Percentiles rank a stretch among this genome's conserved stretches.
Conservation (phyloP, 2,797 vertebrate genomes). For the Melopsittacus undulatus region DNA sequence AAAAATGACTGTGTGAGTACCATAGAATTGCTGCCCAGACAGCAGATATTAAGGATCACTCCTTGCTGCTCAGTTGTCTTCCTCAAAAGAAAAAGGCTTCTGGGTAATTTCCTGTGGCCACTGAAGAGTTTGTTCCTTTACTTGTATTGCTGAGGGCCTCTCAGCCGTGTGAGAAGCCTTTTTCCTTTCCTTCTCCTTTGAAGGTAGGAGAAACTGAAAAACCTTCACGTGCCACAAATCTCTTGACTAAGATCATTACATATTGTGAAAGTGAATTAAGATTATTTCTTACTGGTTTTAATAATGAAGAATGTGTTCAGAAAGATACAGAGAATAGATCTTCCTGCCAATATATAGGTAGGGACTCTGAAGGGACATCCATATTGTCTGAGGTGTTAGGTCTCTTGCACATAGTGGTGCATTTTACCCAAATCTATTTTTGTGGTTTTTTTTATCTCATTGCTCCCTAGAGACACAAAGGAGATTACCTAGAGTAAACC, state of each 20-base stretch:
- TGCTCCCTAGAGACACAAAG: not conserved
- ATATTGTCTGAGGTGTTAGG: not conserved
- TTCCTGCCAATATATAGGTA: fast-evolving
- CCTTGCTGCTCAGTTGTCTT: not conserved
- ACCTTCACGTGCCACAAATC: not conserved
- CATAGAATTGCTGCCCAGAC: not conserved
- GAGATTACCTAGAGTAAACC: not conserved
- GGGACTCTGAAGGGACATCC: not conserved
- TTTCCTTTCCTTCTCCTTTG: not conserved
- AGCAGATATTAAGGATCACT: not conserved
- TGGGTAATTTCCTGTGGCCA: not conserved
- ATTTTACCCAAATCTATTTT: not conserved
- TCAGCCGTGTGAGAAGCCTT: not conserved
- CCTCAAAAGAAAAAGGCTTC: not conserved
- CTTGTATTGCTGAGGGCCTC: not conserved
- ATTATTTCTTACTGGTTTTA: not conserved
- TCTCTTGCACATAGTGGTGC: not conserved
- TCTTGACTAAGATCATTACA: not conserved
- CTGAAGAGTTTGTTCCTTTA: not conserved
- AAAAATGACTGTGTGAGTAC: not conserved
- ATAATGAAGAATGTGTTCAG: not conserved
- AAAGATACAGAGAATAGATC: not conserved
- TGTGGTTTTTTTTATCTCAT: fast-evolving
- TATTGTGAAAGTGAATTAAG: not conserved
- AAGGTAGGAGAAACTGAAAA: not conserved